Evolutionary conservation across 2,888 invertebrate species (phyloP).

Genomic region (Helicoverpa assulta): DNA sequence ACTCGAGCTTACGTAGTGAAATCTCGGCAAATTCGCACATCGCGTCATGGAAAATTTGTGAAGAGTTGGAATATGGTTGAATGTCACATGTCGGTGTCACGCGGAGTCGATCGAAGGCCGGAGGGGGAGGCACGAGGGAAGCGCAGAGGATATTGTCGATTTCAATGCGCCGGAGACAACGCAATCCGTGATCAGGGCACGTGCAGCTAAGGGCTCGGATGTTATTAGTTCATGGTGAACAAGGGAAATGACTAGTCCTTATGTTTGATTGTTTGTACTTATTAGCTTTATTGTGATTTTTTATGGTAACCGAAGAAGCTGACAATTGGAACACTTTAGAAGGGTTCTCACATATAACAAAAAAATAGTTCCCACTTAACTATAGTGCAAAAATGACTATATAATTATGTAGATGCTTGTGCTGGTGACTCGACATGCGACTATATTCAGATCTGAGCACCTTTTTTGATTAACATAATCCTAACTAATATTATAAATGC

Average conservation of each 20-base stretch:
- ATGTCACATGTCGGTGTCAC: slow-evolving; percentile 61
- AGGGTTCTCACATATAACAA: too few species aligned
- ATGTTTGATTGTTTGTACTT: background rate
- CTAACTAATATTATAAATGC: too few species aligned
- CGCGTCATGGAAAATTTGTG: slow-evolving; percentile 41
- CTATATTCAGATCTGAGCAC: too few species aligned
- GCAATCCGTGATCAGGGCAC: slow-evolving; percentile 58
- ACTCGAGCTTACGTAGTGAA: background rate
- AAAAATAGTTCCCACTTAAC: too few species aligned
- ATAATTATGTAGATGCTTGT: too few species aligned
- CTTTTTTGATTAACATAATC: too few species aligned
- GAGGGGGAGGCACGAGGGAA: slow-evolving; percentile 72
- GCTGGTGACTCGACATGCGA: too few species aligned
- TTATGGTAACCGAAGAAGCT: too few species aligned
- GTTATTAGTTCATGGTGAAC: background rate
- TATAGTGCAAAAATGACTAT: too few species aligned
- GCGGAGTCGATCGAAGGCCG: slow-evolving; percentile 69
- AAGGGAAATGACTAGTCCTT: background rate
- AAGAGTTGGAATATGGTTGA: slow-evolving; percentile 30
- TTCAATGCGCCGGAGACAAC: slow-evolving; percentile 71
- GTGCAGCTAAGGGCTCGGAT: slow-evolving; percentile 44
- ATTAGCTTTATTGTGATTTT: too few species aligned
- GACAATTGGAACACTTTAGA: too few species aligned
- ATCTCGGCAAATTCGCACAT: slow-evolving; percentile 14
- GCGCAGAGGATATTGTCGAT: slow-evolving; percentile 82